Conservation (phyloP, 2,113 vertebrate species). For the Rhizomys pruinosus region DNA sequence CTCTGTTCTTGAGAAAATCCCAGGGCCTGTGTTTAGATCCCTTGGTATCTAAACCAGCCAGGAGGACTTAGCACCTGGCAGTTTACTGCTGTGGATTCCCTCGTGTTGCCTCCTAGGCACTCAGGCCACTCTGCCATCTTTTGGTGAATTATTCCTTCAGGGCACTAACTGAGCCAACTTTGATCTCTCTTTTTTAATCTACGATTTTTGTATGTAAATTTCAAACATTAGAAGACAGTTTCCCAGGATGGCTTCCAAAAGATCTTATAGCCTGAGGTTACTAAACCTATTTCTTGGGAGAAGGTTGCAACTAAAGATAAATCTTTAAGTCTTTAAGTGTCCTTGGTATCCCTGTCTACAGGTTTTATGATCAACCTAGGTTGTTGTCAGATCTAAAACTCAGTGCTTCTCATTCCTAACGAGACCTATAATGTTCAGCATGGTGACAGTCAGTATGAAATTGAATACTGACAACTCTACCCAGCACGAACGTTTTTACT, state of each 20-base stretch:
- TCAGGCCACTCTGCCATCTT: constrained; percentile 1
- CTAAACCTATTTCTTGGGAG: constrained; percentile 66
- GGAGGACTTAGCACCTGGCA: background rate
- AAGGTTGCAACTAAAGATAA: constrained; percentile 37
- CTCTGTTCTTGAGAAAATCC: background rate
- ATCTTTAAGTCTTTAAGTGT: constrained; percentile 41
- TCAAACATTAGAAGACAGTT: constrained; percentile 64
- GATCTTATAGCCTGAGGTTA: constrained; percentile 67
- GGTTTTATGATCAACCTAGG: constrained; percentile 59
- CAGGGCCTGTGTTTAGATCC: background rate
- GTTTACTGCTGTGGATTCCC: background rate
- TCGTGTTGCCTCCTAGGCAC: background rate
- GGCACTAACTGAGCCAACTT: constrained; percentile 41
- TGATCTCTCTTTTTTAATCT: constrained; percentile 72
- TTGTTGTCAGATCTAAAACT: constrained; percentile 55
- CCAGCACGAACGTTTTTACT: constrained; percentile 59
- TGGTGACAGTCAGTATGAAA: constrained; percentile 23
- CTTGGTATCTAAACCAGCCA: background rate
- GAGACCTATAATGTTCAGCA: constrained; percentile 2
- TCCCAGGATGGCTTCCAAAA: constrained; percentile 52
- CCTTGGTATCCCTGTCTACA: constrained; percentile 15
- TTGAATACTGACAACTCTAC: constrained; percentile 45
- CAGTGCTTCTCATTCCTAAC: constrained; percentile 52
- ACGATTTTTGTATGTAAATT: constrained; percentile 73
- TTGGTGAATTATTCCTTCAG: constrained; percentile 52